Evolutionary conservation across 2,888 invertebrate species (phyloP).

Genomic region (Acronicta psi): DNA sequence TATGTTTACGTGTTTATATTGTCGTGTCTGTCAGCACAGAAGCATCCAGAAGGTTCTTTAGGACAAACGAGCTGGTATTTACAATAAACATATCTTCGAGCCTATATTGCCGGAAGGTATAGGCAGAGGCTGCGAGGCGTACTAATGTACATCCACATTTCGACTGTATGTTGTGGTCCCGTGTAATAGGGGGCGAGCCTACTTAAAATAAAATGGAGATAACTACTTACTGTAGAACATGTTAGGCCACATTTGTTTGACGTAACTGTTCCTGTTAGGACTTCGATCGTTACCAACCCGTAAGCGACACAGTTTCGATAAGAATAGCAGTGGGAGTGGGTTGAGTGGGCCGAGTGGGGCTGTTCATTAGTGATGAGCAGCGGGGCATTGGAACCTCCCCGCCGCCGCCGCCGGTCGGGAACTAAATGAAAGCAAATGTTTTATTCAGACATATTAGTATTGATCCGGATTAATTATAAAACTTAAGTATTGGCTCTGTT

Average conservation of each 20-base stretch:
- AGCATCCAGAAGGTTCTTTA: no score
- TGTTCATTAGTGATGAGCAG: slow-evolving; percentile 23
- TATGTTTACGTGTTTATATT: no score
- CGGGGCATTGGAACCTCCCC: background rate
- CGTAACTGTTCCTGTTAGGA: slow-evolving; percentile 5
- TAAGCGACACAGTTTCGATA: background rate
- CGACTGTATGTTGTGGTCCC: no score
- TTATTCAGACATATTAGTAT: slow-evolving; percentile 5
- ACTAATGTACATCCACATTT: no score
- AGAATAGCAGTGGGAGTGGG: slow-evolving; percentile 15
- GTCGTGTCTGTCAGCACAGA: no score
- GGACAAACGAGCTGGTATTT: no score
- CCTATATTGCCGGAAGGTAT: no score
- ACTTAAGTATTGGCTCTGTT: no score
- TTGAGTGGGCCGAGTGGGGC: background rate
- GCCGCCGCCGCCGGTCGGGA: background rate
- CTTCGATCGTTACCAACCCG: slow-evolving; percentile 6
- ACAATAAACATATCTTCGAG: no score
- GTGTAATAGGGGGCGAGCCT: no score
- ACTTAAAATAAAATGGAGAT: no score
- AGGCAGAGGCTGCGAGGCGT: no score
- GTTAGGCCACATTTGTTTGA: background rate
- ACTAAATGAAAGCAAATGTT: slow-evolving; percentile 4
- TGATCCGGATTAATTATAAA: background rate
- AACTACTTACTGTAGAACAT: background rate